Conservation (phyloP, 2,888 invertebrate species). For the Eupithecia inturbata region DNA sequence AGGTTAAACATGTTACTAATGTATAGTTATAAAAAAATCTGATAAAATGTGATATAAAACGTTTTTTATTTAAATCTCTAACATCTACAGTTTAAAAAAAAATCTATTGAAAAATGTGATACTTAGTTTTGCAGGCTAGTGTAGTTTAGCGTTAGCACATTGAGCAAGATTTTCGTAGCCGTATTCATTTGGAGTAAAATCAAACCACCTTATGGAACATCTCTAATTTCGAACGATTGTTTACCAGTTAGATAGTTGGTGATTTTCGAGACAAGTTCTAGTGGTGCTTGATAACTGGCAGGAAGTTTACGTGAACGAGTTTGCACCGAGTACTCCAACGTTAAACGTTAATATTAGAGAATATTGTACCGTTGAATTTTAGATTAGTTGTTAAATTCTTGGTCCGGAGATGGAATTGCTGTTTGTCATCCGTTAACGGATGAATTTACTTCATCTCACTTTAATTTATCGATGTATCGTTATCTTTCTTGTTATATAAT, state of each 20-base stretch:
- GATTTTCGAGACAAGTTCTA: conserved; percentile 55
- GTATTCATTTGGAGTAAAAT: background rate
- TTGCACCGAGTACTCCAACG: conserved; percentile 33
- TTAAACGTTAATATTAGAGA: conserved; percentile 25
- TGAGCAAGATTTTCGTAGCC: background rate
- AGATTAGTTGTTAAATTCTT: background rate
- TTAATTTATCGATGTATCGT: background rate
- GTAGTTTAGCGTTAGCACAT: background rate
- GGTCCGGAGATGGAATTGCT: background rate
- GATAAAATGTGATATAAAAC: no score
- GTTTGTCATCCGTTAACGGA: background rate
- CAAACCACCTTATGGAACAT: conserved; percentile 4
- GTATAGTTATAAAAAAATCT: no score
- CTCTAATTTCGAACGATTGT: conserved; percentile 57
- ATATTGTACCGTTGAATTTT: conserved; percentile 6
- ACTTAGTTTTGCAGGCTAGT: no score
- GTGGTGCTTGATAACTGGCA: conserved; percentile 43
- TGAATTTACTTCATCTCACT: background rate
- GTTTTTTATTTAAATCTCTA: no score
- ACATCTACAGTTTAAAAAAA: no score
- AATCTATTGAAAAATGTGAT: no score
- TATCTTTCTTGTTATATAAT: no score
- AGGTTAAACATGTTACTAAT: no score
- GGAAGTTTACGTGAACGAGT: conserved; percentile 42
- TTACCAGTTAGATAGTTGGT: conserved; percentile 60